Evolutionary conservation across 2,888 invertebrate genomes (phyloP).

Genomic region (Ellobium chinense): DNA sequence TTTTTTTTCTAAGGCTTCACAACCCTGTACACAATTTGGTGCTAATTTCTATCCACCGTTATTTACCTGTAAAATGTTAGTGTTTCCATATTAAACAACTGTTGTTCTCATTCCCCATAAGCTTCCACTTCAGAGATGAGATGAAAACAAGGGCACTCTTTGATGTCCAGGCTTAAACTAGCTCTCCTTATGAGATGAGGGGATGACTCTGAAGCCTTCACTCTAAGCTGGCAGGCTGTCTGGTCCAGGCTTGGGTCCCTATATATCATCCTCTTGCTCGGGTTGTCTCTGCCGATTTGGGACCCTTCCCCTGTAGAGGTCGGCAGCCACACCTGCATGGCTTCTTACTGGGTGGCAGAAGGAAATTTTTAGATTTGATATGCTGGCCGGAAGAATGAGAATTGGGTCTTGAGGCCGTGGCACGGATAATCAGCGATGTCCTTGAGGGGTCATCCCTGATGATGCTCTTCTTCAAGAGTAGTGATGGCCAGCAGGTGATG

Average conservation of each 20-base stretch:
- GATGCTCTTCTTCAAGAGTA: slow-evolving; percentile 4
- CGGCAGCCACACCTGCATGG: background rate
- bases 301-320: background rate
- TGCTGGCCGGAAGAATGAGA: background rate
- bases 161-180: slow-evolving; percentile 47
- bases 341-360: background rate
- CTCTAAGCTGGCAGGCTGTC: slow-evolving; percentile 43
- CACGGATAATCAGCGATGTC: slow-evolving; percentile 13
- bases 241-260: slow-evolving; percentile 30
- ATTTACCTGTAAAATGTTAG: too few species aligned
- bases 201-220: slow-evolving; percentile 45
- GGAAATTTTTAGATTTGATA: background rate
- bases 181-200: slow-evolving; percentile 47
- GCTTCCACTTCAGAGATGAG: slow-evolving; percentile 43
- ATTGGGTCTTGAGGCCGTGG: slow-evolving; percentile 9
- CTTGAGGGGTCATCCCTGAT: slow-evolving; percentile 25
- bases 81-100: too few species aligned
- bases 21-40: too few species aligned
- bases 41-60: too few species aligned
- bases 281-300: background rate
- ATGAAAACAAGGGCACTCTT: slow-evolving; percentile 48
- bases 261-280: slow-evolving; percentile 18
- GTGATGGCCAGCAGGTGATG: background rate
- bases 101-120: slow-evolving; percentile 50
- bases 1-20: too few species aligned